These are phyloP conservation scores for Rissa tridactyla DNA, from an alignment of 2,113 vertebrate species.

Conservation along the genomic window DNA sequence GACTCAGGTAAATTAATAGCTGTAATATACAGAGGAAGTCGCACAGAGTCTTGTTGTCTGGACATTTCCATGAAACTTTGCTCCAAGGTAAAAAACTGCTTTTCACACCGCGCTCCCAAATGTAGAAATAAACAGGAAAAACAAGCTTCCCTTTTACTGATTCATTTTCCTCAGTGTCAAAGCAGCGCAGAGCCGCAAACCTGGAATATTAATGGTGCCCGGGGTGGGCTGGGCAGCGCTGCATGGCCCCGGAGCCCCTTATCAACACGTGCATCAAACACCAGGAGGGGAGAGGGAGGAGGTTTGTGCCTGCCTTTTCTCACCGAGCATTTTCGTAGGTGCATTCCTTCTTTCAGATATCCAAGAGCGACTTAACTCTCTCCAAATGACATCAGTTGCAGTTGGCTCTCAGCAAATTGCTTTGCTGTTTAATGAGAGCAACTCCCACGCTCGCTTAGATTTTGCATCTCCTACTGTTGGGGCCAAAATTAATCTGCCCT, in stretches of 20 bases:
- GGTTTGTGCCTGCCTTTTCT: not conserved
- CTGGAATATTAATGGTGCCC: not conserved
- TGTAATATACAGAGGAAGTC: not conserved
- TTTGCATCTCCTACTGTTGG: not conserved
- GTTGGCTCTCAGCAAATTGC: not conserved
- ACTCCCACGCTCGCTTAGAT: not conserved
- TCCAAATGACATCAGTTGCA: not conserved
- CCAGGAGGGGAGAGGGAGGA: not conserved
- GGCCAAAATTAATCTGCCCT: not conserved
- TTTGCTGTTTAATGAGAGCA: not conserved
- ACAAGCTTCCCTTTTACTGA: not conserved
- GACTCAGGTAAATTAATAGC: not conserved
- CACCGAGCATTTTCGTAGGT: not conserved
- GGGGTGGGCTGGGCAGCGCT: not conserved
- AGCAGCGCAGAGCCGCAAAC: not conserved
- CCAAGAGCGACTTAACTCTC: not conserved
- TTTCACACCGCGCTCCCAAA: not conserved
- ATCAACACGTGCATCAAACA: not conserved
- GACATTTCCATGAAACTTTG: not conserved
- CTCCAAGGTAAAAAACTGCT: not conserved
- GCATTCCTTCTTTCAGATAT: not conserved
- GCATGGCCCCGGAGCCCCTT: not conserved
- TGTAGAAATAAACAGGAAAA: slow-evolving; percentile 20
- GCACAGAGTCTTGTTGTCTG: not conserved
- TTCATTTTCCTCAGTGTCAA: not conserved